Evolutionary conservation across 2,888 invertebrate genomes (phyloP).

Genomic region (Drosophila affinis): DNA sequence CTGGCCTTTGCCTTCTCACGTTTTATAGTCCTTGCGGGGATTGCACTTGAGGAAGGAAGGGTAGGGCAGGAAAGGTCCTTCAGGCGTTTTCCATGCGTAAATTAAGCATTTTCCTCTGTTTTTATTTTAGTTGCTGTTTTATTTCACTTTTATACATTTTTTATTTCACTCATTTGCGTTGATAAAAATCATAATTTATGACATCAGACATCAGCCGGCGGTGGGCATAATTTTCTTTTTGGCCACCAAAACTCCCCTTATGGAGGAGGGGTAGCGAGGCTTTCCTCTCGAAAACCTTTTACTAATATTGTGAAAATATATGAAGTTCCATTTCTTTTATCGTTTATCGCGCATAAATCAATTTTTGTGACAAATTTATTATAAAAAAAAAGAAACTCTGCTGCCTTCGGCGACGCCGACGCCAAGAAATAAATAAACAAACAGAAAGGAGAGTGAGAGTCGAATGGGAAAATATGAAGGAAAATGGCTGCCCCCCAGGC

Average conservation of each 20-base stretch:
- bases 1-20: neutral
- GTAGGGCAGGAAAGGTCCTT: too few species aligned
- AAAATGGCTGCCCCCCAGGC: slow-evolving; percentile 30
- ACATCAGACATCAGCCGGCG: slow-evolving; percentile 78
- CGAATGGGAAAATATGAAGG: slow-evolving; percentile 15
- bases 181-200: slow-evolving; percentile 84
- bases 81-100: slow-evolving; percentile 62
- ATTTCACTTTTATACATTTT: slow-evolving; percentile 55
- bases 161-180: slow-evolving; percentile 75
- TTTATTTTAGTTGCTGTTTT: slow-evolving; percentile 46
- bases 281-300: slow-evolving; percentile 28
- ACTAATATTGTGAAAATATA: slow-evolving; percentile 61
- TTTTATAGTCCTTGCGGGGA: slow-evolving; percentile 26
- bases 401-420: slow-evolving; percentile 37
- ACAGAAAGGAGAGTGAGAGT: neutral
- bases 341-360: slow-evolving; percentile 80
- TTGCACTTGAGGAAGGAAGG: slow-evolving; percentile 17
- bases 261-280: neutral
- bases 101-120: slow-evolving; percentile 62
- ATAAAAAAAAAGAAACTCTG: slow-evolving; percentile 62
- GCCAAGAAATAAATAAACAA: slow-evolving; percentile 37
- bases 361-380: slow-evolving; percentile 82
- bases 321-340: slow-evolving; percentile 67
- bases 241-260: slow-evolving; percentile 16
- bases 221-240: slow-evolving; percentile 68